Conservation (phyloP, 2,797 vertebrate species). For the Bradypodion ventrale region DNA sequence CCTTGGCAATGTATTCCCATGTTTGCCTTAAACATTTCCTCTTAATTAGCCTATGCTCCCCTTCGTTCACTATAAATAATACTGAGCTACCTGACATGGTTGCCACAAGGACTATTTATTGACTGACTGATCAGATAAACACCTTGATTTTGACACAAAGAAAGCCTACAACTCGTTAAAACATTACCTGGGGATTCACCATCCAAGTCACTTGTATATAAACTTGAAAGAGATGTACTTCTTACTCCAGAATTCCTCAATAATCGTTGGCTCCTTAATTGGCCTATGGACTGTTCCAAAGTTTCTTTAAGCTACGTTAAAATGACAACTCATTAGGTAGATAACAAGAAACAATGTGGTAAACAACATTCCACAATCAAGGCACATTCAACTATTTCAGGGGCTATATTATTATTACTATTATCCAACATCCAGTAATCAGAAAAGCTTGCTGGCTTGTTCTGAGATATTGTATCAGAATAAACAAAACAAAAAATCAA, state of each 20-base stretch:
- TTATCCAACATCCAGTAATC: not conserved
- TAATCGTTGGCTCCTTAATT: constrained; percentile 83
- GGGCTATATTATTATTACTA: not conserved
- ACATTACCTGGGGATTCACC: constrained; percentile 78
- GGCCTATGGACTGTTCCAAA: constrained; percentile 88
- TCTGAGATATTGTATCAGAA: no score
- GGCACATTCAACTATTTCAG: not conserved
- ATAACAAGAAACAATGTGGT: not conserved
- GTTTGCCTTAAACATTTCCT: not conserved
- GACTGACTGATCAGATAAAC: not conserved
- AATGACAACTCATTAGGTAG: constrained; percentile 46
- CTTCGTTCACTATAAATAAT: not conserved
- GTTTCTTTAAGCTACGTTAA: constrained; percentile 86
- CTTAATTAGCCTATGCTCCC: not conserved
- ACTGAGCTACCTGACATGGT: not conserved
- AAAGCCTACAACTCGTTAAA: constrained; percentile 17
- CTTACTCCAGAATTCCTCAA: constrained; percentile 70
- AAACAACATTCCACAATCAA: not conserved
- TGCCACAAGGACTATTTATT: not conserved
- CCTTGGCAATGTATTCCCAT: not conserved
- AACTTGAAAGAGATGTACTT: constrained; percentile 84
- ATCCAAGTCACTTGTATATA: constrained; percentile 88
- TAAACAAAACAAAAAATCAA: no score
- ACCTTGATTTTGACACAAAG: not conserved
- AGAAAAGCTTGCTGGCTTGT: no score